These are phyloP conservation scores for Chiroxiphia lanceolata DNA, from an alignment of 2,797 vertebrate species.

Conservation along the genomic window DNA sequence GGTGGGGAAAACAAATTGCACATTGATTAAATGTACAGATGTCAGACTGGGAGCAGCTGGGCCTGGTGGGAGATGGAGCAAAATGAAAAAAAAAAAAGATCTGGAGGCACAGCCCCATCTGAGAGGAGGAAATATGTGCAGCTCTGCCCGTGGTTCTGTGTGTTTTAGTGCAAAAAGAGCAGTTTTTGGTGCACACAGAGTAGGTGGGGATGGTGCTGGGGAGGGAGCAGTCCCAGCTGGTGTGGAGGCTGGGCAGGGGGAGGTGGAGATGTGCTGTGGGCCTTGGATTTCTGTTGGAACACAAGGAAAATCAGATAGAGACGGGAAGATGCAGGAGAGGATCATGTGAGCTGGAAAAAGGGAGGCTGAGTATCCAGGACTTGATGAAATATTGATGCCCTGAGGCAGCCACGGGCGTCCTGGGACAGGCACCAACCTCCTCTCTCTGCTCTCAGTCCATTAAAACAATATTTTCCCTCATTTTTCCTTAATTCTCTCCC, in stretches of 20 bases:
- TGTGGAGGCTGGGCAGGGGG: not conserved
- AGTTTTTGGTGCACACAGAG: accelerated
- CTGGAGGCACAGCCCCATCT: not conserved
- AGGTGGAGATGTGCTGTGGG: not conserved
- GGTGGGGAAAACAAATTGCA: not conserved
- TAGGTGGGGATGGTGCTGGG: not conserved
- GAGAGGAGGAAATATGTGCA: not conserved
- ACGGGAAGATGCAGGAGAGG: not conserved
- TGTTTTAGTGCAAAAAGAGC: not conserved
- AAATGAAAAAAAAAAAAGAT: not conserved
- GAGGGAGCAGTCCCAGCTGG: not conserved
- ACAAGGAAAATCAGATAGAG: not conserved
- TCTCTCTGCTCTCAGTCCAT: not conserved
- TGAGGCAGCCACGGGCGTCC: not conserved
- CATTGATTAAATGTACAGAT: not conserved
- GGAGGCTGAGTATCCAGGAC: not conserved
- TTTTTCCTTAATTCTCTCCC: accelerated
- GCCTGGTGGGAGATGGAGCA: not conserved
- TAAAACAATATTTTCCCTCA: not conserved
- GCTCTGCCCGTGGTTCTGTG: accelerated
- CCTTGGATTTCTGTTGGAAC: not conserved
- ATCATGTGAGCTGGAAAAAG: not conserved
- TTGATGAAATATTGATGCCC: not conserved
- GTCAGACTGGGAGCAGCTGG: not conserved
- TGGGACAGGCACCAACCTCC: not conserved